These are phyloP conservation scores for Sycophila texana DNA, from an alignment of 2,888 invertebrate species.

Conservation along the genomic window DNA sequence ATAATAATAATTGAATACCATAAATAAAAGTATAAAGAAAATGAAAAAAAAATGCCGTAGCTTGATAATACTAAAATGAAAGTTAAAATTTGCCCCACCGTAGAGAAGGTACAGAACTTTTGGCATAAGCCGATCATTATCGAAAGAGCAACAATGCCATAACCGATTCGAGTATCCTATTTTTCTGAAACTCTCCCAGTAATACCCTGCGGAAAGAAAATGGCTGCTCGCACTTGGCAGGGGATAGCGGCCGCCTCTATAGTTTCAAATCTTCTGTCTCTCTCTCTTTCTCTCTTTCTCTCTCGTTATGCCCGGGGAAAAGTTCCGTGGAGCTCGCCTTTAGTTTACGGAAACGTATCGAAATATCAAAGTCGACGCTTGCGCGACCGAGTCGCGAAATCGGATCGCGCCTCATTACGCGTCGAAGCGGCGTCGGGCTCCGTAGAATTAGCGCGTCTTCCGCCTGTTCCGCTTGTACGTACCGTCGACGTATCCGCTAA, in stretches of 20 bases:
- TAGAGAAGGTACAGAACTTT: neutral
- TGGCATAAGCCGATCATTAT: too few relatives aligned
- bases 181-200: too few relatives aligned
- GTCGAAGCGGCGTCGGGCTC: neutral
- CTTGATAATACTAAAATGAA: too few relatives aligned
- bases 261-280: too few relatives aligned
- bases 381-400: constrained; percentile 35
- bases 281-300: too few relatives aligned
- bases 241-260: too few relatives aligned
- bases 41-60: neutral
- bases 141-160: too few relatives aligned
- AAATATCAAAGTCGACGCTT: constrained; percentile 37
- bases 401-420: constrained; percentile 48
- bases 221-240: too few relatives aligned
- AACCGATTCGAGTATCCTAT: too few relatives aligned
- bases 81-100: neutral
- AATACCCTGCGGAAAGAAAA: too few relatives aligned
- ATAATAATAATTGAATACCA: too few relatives aligned
- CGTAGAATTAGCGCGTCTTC: constrained; percentile 22
- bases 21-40: too few relatives aligned
- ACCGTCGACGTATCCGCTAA: neutral
- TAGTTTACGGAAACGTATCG: constrained; percentile 48
- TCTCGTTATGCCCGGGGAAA: constrained; percentile 31
- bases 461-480: neutral
- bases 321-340: constrained; percentile 20